These are phyloP conservation scores for Eilema sororculum DNA, from an alignment of 2,888 invertebrate genomes.

Conservation along the genomic window DNA sequence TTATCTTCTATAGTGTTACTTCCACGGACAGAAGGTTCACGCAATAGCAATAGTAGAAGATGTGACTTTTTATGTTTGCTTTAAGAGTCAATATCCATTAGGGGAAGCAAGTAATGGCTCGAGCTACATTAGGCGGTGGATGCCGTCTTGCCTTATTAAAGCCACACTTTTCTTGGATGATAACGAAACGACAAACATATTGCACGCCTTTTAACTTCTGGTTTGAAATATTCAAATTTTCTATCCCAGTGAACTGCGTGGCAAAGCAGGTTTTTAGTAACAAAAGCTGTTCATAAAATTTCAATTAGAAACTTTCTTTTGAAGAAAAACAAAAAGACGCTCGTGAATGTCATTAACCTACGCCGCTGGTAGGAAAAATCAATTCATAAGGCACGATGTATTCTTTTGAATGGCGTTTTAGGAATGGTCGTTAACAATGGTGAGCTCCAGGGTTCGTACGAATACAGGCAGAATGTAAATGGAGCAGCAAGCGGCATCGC, in stretches of 20 bases:
- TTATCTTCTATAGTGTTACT: conserved; percentile 30
- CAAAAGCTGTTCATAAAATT: conserved; percentile 49
- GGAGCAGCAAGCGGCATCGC: conserved; percentile 48
- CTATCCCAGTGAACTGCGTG: conserved; percentile 32
- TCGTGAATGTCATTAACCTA: conserved; percentile 46
- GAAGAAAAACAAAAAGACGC: conserved; percentile 34
- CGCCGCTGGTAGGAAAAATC: conserved; percentile 35
- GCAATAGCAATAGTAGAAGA: conserved; percentile 67
- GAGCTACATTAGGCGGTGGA: conserved; percentile 70
- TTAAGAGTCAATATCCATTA: conserved; percentile 80
- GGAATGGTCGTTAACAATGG: conserved; percentile 40
- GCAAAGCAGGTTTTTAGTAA: conserved; percentile 21
- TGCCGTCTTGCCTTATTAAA: conserved; percentile 68
- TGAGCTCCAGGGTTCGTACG: conserved; percentile 46
- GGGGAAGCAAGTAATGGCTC: conserved; percentile 70
- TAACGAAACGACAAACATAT: conserved; percentile 52
- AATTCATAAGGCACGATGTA: conserved; percentile 37
- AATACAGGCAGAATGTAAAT: conserved; percentile 58
- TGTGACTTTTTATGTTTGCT: conserved; percentile 75
- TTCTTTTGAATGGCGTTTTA: conserved; percentile 36
- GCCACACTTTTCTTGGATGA: conserved; percentile 59
- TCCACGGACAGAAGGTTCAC: conserved; percentile 30
- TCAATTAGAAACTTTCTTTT: conserved; percentile 44
- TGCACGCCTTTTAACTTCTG: conserved; percentile 39
- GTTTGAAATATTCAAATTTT: conserved; percentile 39